A percentile compares a stretch with the other conserved stretches of the same genome.
Evolutionary conservation across 2,797 vertebrate species (phyloP).

Genomic region (Girardinus metallicus): DNA sequence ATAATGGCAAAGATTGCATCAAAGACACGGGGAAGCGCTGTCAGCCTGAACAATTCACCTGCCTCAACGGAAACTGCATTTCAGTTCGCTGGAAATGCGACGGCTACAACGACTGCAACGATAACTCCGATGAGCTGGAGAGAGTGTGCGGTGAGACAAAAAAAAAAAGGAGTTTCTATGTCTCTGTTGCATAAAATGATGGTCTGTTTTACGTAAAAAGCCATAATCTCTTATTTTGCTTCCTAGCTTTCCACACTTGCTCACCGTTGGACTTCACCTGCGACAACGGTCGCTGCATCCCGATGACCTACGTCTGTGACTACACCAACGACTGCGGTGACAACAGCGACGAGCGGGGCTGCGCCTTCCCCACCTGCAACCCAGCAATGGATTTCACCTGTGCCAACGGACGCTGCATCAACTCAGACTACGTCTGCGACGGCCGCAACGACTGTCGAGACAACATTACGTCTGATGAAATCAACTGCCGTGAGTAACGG

Average conservation of each 20-base stretch:
- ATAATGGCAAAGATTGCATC: constrained; percentile 89
- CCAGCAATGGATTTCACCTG: constrained; percentile 87
- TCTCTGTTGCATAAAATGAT: not conserved
- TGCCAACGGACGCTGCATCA: constrained; percentile 88
- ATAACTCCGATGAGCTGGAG: constrained; percentile 90
- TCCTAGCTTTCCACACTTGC: constrained; percentile 91
- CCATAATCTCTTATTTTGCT: not conserved
- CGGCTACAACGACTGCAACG: constrained; percentile 85
- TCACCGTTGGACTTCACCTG: constrained; percentile 88
- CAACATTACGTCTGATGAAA: constrained; percentile 91
- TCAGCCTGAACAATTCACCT: constrained; percentile 85
- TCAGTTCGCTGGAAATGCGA: constrained; percentile 85
- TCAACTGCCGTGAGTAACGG: constrained; percentile 89
- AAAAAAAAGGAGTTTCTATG: not conserved
- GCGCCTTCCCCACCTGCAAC: constrained; percentile 89
- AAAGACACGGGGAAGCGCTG: constrained; percentile 86
- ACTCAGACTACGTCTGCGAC: constrained; percentile 85
- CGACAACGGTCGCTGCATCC: constrained; percentile 87
- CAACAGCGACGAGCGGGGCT: constrained; percentile 89
- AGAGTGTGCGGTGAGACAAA: constrained; percentile 87
- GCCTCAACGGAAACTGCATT: constrained; percentile 88
- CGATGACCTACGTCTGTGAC: constrained; percentile 85
- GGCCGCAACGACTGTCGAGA: constrained; percentile 90
- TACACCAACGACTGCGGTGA: constrained; percentile 92
- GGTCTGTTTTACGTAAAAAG: not conserved